Evolutionary conservation across 2,888 invertebrate genomes (phyloP), one percentile per base, ranked within the genome.

Genomic region (Thecocarcelia acutangulata): DNA sequence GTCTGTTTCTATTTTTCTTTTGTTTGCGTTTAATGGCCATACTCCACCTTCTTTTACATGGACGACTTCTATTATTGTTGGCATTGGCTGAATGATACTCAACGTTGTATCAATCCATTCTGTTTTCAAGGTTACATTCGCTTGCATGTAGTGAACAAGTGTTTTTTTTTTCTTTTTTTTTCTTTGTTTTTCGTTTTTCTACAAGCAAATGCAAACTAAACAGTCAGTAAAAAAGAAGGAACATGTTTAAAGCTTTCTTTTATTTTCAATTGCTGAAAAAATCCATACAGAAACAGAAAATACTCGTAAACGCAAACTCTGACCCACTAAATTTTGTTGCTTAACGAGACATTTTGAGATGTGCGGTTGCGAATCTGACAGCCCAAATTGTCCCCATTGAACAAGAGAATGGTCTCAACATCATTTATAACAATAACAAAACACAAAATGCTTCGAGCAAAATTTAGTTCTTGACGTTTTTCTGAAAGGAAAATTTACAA

Each of bases 71-170:
- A 40, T 77, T 69, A 37, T 63, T 63, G 54, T 63, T 63, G 69
- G 44, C 68, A 69, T 74, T 77, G 54, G 15, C 24, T 19, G n/a
- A 63, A 48, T 15, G 64, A 48, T 48, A 54, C 28, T 70, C 37
- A 54, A 52, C 13, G 52, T 28, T 24, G 61, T 46, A 46, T 46
- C 46, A 24, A 56, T 54, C 54, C 54, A 56, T 64, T 15, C 24
- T n/a, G 12, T 37, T 63, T 8, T 52, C 64, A 74, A 66, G 74
- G 64, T 58, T 66, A 66, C 19, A 42, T 58, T 11, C 50, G 72
- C 37, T 64, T 74, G 72, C 76, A 73, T 59, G 21, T 61, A 74
- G 72, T 42, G 70, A 54, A 64, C 68, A 75, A 75, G 50, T 44
- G 52, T 68, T 75, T 52, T 19, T 68, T 12, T 28, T 28, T 28